Evolutionary conservation across 2,797 vertebrate species (phyloP), one percentile per base, ranked within the genome.

Genomic region (Coranthus polyacanthus): DNA sequence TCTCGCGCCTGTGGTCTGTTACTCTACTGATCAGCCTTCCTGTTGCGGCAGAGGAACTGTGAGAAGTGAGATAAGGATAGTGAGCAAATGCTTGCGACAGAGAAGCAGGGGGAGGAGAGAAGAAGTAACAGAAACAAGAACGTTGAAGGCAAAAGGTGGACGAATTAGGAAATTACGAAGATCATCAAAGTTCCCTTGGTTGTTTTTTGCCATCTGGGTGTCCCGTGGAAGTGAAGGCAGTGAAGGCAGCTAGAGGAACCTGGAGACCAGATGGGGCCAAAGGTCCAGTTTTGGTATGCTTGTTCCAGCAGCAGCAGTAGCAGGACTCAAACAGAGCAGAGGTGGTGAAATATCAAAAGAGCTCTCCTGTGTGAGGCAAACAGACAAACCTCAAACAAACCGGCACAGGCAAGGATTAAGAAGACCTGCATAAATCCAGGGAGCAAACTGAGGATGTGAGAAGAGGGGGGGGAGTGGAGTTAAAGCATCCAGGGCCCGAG

Each of bases 11-110:
- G 83, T 89, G 86, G 85, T 79, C 80, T 84, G 72, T 79, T 76
- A 41, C 82, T 88, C 45, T 43, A 39, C 65, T 59, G 76, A 86
- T 90, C 79, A 77, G 79, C 81, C 86, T 92, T 92, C 86, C 88
- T 90, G 86, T 90, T 87, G 84, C 89, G 88, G 79, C 76, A 90
- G 87, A 91, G 89, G 82, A 92, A 90, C 86, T 92, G 92, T 76
- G 84, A 84, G 82, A 75, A 24, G 74, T 6, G 67, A 87, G 93
- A 93, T 93, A 94, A 94, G 91, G 76, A 68, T 16, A 75, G 63
- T 50, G 72, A 87, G 75, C 81, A 81, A 77, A 79, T 66, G 79
- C 75, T 79, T 68, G 75, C 45, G 69, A 41, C 20, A 15, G 59
- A 24, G 52, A 45, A 47, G 63, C 2, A 26, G 65, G 51, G 32